A percentile compares a stretch with the other conserved stretches of the same genome.
Conservation (phyloP, 2,797 vertebrate species). For the Falco rusticolus region DNA sequence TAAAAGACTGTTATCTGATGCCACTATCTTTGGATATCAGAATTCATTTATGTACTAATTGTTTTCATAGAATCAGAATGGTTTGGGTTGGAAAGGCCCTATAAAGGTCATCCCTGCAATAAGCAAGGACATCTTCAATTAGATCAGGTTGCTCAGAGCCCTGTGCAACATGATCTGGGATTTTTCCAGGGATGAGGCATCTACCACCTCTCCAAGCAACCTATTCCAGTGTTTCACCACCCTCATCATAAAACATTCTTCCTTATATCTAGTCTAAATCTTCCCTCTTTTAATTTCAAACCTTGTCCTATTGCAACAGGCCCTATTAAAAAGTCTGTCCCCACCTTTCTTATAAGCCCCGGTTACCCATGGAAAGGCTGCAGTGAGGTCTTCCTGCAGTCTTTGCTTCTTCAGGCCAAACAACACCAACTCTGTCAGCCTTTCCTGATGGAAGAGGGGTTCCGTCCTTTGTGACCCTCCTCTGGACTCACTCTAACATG, state of each 20-base stretch:
- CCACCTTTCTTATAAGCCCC: neutral
- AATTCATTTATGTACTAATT: neutral
- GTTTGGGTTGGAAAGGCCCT: neutral
- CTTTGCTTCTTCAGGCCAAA: neutral
- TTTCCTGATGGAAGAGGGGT: neutral
- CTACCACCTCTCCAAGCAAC: accelerated
- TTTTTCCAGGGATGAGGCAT: neutral
- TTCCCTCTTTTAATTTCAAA: neutral
- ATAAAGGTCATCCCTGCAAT: neutral
- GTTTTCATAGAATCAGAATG: neutral
- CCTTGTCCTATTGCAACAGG: neutral
- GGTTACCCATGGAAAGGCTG: neutral
- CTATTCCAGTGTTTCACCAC: neutral
- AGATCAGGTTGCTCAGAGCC: neutral
- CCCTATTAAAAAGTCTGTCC: neutral
- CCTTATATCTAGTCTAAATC: neutral
- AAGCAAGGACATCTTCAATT: accelerated
- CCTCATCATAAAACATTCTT: neutral
- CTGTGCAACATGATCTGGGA: accelerated
- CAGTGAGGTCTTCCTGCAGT: neutral
- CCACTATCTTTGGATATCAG: neutral
- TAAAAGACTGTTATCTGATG: neutral
- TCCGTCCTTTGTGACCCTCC: neutral
- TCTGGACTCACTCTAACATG: neutral
- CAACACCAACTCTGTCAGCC: neutral